Conservation (phyloP, 1,140 invertebrate genomes). For the Bombus picipes region DNA sequence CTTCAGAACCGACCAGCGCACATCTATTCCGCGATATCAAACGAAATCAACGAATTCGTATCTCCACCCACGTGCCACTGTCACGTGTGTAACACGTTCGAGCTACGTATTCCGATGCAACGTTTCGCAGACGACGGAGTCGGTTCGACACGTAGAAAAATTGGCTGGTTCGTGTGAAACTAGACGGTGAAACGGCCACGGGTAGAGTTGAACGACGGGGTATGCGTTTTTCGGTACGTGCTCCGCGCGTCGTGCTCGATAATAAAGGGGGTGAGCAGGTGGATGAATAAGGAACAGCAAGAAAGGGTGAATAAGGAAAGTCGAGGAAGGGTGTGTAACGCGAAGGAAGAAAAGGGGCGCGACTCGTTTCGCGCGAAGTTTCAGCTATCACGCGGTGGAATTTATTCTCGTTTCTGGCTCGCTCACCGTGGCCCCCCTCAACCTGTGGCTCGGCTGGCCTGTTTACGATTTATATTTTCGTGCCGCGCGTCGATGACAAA, state of each 20-base stretch:
- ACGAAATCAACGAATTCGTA: constrained; percentile 7
- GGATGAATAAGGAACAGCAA: constrained; percentile 3
- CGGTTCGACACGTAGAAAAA: constrained; percentile 44
- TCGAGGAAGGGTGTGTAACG: not conserved
- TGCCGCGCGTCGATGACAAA: constrained; percentile 60
- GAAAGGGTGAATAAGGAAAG: constrained; percentile 1
- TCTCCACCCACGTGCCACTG: not conserved
- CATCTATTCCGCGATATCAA: not conserved
- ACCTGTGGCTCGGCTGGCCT: constrained; percentile 64
- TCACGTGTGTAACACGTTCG: constrained; percentile 38
- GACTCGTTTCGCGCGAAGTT: constrained; percentile 45
- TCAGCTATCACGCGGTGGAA: constrained; percentile 56
- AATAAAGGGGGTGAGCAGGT: constrained; percentile 31
- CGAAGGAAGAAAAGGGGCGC: constrained; percentile 12
- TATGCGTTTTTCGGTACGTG: constrained; percentile 50
- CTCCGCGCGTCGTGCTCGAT: constrained; percentile 42
- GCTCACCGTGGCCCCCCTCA: constrained; percentile 29
- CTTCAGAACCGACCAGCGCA: not conserved
- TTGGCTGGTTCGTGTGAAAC: constrained; percentile 28
- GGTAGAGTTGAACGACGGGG: constrained; percentile 21
- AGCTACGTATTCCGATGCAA: constrained; percentile 32
- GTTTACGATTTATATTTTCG: constrained; percentile 69
- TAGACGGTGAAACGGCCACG: constrained; percentile 13
- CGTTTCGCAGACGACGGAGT: constrained; percentile 30
- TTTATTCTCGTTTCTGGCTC: constrained; percentile 62